These are phyloP conservation scores for Nemapogon koenigi DNA, from an alignment of 2,888 invertebrate species.

Conservation along the genomic window DNA sequence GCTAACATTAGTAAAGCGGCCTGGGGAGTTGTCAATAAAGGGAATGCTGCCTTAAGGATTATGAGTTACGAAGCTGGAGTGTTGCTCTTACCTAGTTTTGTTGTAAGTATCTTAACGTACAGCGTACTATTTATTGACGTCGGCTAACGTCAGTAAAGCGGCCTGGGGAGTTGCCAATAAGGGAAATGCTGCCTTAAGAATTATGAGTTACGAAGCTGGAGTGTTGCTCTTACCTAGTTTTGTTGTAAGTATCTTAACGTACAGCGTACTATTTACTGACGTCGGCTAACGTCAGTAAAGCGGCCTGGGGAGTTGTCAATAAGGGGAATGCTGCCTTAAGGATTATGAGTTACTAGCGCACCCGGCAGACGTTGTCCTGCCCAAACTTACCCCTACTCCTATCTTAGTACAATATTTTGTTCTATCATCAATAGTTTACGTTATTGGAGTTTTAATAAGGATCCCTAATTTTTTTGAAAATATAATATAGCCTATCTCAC, in stretches of 20 bases:
- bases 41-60: slow-evolving; percentile 67
- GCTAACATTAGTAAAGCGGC: slow-evolving; percentile 97
- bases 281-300: slow-evolving; percentile 95
- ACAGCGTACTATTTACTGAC: slow-evolving; percentile 88
- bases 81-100: slow-evolving; percentile 80
- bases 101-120: slow-evolving; percentile 75
- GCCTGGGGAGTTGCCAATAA: slow-evolving; percentile 87
- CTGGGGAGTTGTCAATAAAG: slow-evolving; percentile 80
- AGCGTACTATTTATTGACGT: slow-evolving; percentile 88
- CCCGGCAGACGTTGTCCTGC: too few species aligned
- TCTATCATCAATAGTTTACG: too few species aligned
- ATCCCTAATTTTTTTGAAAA: too few species aligned
- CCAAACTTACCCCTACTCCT: too few species aligned
- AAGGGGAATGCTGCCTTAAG: slow-evolving; percentile 65
- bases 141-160: slow-evolving; percentile 95
- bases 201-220: slow-evolving; percentile 91
- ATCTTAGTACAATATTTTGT: too few species aligned
- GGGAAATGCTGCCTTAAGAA: slow-evolving; percentile 64
- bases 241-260: slow-evolving; percentile 77
- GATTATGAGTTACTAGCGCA: slow-evolving; percentile 89
- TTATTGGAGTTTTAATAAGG: too few species aligned
- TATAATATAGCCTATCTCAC: too few species aligned
- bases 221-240: slow-evolving; percentile 86
- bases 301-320: slow-evolving; percentile 89
- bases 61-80: slow-evolving; percentile 94